Percentiles rank a stretch among this genome's conserved stretches.
Evolutionary conservation across 2,888 invertebrate species (phyloP).

Genomic region (Orthosia incerta): DNA sequence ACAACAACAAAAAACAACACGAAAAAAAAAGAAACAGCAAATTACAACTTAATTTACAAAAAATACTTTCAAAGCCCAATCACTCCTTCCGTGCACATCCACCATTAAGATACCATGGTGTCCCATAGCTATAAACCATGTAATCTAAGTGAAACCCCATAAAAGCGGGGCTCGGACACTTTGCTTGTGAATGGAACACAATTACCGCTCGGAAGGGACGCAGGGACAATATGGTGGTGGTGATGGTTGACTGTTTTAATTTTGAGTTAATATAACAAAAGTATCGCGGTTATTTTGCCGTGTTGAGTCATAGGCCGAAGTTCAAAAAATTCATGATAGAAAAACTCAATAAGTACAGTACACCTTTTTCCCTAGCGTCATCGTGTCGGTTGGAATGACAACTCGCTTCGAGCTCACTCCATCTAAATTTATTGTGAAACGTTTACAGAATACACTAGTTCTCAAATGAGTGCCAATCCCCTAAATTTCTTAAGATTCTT

Average conservation of each 20-base stretch:
- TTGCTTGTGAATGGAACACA: slow-evolving; percentile 33
- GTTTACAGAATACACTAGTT: too few species aligned
- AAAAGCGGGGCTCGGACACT: slow-evolving; percentile 66
- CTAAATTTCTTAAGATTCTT: neutral
- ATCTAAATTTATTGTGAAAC: too few species aligned
- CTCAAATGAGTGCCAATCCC: neutral
- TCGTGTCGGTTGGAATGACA: too few species aligned
- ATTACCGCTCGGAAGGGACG: slow-evolving; percentile 17
- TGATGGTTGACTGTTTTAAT: neutral
- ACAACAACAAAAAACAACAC: too few species aligned
- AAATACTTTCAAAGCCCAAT: slow-evolving; percentile 4
- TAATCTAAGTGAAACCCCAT: slow-evolving; percentile 68
- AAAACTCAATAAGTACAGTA: too few species aligned
- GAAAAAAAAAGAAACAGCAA: neutral
- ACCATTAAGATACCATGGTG: slow-evolving; percentile 59
- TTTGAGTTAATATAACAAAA: neutral
- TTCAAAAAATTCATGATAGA: too few species aligned
- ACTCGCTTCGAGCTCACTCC: too few species aligned
- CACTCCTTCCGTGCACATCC: slow-evolving; percentile 49
- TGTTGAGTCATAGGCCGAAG: neutral
- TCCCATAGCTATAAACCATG: slow-evolving; percentile 63
- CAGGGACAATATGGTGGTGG: neutral
- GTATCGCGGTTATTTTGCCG: neutral
- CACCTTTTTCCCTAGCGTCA: too few species aligned
- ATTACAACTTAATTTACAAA: neutral